Conservation (phyloP, 2,797 vertebrate species). For the Pogonophryne albipinna region DNA sequence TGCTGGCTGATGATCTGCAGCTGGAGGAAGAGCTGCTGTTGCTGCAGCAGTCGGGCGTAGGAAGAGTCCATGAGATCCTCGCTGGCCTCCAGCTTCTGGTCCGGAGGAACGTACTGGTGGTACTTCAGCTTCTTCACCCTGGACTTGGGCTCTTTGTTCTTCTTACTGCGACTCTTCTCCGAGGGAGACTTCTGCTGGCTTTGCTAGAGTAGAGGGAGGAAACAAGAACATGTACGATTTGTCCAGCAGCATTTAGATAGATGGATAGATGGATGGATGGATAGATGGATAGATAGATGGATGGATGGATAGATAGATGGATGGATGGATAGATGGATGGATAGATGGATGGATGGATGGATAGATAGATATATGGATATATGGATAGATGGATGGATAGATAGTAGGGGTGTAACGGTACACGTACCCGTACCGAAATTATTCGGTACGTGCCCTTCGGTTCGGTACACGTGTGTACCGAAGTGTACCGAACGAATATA, state of each 20-base stretch:
- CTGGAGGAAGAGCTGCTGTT: constrained; percentile 98
- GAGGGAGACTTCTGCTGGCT: constrained; percentile 92
- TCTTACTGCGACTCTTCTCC: constrained; percentile 96
- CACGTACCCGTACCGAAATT: too few relatives aligned
- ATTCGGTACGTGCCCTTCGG: too few relatives aligned
- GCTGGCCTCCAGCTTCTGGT: constrained; percentile 94
- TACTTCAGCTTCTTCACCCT: constrained; percentile 98
- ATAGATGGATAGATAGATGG: too few relatives aligned
- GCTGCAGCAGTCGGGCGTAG: constrained; percentile 96
- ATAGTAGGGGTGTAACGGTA: too few relatives aligned
- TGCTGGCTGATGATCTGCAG: constrained; percentile 99
- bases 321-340: too few relatives aligned
- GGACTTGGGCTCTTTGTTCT: constrained; percentile 93
- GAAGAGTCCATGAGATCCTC: constrained; percentile 96
- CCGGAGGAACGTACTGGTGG: constrained; percentile 98
- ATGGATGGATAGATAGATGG: too few relatives aligned
- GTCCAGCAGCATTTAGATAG: not conserved
- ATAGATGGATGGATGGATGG: too few relatives aligned
- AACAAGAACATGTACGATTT: not conserved
- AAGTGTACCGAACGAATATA: too few relatives aligned
- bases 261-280: too few relatives aligned
- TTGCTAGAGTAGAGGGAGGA: constrained; percentile 87
- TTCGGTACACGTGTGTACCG: too few relatives aligned
- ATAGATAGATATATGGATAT: too few relatives aligned
- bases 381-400: too few relatives aligned